Percentiles rank a stretch among this genome's conserved stretches.
phyloP scores from a whole-genome alignment of 2,888 invertebrate genomes.

The Metellina segmentata region DNA sequence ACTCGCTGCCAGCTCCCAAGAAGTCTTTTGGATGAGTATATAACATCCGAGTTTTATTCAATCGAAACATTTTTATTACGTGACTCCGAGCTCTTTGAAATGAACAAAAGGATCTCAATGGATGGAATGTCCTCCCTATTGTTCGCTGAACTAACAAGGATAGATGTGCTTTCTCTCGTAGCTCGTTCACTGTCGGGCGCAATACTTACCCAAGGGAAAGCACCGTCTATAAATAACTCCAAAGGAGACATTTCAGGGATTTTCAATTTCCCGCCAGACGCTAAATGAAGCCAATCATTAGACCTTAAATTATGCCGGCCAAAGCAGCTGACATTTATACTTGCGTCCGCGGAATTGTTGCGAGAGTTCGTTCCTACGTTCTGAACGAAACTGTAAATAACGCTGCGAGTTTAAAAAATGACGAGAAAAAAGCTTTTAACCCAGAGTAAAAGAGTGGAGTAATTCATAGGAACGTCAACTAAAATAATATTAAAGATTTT shows the following conservation, averaged over 20 bases:
- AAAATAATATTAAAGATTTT: too few species aligned
- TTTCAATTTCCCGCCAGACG: constrained; percentile 52
- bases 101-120: constrained; percentile 34
- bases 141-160: constrained; percentile 66
- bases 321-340: constrained; percentile 44
- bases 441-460: neutral
- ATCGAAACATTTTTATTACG: constrained; percentile 58
- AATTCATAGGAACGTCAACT: too few species aligned
- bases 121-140: constrained; percentile 32
- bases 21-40: constrained; percentile 3
- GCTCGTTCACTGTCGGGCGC: constrained; percentile 44
- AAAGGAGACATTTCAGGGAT: constrained; percentile 56
- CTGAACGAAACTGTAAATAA: neutral
- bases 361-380: neutral
- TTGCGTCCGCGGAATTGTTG: constrained; percentile 2
- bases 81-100: constrained; percentile 46
- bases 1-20: neutral
- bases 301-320: constrained; percentile 59
- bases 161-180: constrained; percentile 41
- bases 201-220: constrained; percentile 41
- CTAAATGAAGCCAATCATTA: constrained; percentile 65
- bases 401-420: neutral
- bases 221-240: constrained; percentile 58
- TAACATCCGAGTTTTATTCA: constrained; percentile 45
- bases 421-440: constrained; percentile 2